Base-by-base conservation (phyloP, 2,113 vertebrate species). In the Periophthalmus modestus region DNA sequence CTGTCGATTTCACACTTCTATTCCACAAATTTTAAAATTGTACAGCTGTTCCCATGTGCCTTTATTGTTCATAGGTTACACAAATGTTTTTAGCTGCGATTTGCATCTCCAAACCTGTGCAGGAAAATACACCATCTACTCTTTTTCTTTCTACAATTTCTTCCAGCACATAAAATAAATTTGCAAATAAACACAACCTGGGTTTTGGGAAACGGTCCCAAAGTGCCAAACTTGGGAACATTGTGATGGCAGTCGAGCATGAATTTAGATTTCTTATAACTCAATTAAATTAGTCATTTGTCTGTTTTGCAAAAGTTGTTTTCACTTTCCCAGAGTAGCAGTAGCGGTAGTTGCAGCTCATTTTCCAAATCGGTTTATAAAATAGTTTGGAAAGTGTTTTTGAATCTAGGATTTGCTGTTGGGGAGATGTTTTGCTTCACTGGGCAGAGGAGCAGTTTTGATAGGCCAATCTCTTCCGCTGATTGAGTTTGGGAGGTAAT, bases 401-500 rank as follows among this genome's bases (percentile, higher is more conserved):
- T 68, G 77, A 82, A 81, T 76, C 46, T 69, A 62, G 73, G 71
- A 78, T 89, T 87, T 88, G 28, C 24, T 55, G 21, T 18, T 9
- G 77, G 80, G 85, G 66, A 58, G 80, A 87, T 80, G 75, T 50
- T 36, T 78, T 24, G 69, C 74, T 50, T 52, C 14, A 47, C 75
- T 59, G 75, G 82, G 74, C 52, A 73, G 77, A 81, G 73, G 80
- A 57, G 85, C 83, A 75, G 84, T 84, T 90, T 87, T 84, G 84
- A 91, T 91, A 82, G 87, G 73, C 75, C 85, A 83, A 86, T 89
- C 85, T 86, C 74, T 68, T 73, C 54, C 71, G 33, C 87, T 88
- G 88, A 92, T 92, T 91, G 85, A 81, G 86, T 93, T 91, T 87
- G 80, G 77, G 80, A 80, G 68, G 77, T 79, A 90, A 87, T 85